Evolutionary conservation across 2,797 vertebrate species (phyloP), one percentile per base, ranked within the genome.

Genomic region (Acrossocheilus wenchowensis): DNA sequence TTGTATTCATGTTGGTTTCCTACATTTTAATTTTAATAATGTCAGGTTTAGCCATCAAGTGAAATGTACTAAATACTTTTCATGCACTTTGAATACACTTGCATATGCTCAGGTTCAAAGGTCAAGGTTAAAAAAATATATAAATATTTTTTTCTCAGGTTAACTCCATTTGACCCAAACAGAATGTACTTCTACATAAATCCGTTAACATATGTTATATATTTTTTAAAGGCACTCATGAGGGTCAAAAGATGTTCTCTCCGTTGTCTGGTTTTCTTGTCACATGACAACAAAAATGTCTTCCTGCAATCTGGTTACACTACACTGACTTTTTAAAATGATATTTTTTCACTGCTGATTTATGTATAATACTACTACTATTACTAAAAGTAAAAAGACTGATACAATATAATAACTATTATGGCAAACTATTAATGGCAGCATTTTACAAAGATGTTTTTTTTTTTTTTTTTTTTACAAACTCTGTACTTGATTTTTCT

Each of bases 281-380:
- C 64, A 81, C 64, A 50, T 69, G 64, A 81, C 26, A 81, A 54
- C 64, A 69, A n/a, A 68, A 52, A 36, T 69, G 80, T 23, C 45
- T 81, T 81, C 45, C 64, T 36, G 43, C 45, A 26, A 10, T 6
- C 3, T 81, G 19, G 64, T 36, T 50, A 23, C 26, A 23, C 7
- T 11, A 66, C 23, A 66, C 30, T 5, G 74, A 78, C 50, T 45
- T 48, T 66, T 81, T 41, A 81, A 81, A 45, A 34, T 3, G 2
- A 0, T 14, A 36, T 11, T 30, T 48, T 45, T 48, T 11, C 57
- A 45, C 17, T 34, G 14, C 41, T 62, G 30, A 66, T 66, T 66
- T 66, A 34, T 26, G 1, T 34, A 64, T 14, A 52, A 23, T 10
- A 50, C 26, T 3, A 45, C 23, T 26, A 21, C 15, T 9, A 73